Conservation (phyloP, 2,888 invertebrate genomes). For the Melikaiella ostensackeni region DNA sequence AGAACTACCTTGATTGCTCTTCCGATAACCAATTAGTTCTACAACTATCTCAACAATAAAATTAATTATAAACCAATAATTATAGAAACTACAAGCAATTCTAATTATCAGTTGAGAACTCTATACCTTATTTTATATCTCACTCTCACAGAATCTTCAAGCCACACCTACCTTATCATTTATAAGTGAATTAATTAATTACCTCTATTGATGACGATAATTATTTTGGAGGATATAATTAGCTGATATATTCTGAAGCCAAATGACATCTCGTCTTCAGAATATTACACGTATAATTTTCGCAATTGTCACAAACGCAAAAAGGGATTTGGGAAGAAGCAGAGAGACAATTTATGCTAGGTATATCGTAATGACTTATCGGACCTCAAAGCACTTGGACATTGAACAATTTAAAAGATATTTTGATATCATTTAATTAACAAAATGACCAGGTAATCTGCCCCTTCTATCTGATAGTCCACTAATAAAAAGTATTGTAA, state of each 20-base stretch:
- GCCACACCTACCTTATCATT: neutral
- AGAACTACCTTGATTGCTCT: neutral
- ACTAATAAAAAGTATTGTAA: neutral
- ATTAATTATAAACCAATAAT: neutral
- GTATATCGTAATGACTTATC: neutral
- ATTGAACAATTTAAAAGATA: neutral
- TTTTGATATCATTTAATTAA: neutral
- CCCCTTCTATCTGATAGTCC: neutral
- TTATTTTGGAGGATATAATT: neutral
- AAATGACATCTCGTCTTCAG: neutral
- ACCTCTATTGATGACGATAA: neutral
- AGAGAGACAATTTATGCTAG: neutral
- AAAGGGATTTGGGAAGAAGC: neutral
- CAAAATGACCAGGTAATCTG: neutral
- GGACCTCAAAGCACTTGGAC: neutral
- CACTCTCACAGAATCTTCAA: neutral
- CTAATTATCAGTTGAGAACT: neutral
- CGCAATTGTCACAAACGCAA: neutral
- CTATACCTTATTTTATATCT: neutral
- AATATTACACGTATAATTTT: neutral
- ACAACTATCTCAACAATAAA: neutral
- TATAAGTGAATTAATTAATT: neutral
- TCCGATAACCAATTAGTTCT: neutral
- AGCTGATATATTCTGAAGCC: neutral
- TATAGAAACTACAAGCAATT: neutral